A percentile compares a stretch with the other conserved stretches of the same genome.
Conservation (phyloP, 2,797 vertebrate species). For the Gambelia wislizenii region DNA sequence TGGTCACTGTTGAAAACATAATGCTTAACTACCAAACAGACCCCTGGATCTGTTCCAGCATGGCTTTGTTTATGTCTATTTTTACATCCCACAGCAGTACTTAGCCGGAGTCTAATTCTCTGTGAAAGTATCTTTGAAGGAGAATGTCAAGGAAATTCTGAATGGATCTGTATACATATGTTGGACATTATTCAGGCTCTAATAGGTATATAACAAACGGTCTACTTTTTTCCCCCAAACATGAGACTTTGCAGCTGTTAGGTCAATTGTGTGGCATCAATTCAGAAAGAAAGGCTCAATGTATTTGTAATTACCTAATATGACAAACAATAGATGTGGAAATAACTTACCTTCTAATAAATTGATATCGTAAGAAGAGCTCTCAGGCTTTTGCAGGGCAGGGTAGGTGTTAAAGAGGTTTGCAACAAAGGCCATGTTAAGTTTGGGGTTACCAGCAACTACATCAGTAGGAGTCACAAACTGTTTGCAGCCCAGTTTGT, state of each 20-base stretch:
- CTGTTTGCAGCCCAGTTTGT: slow-evolving; percentile 92
- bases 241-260: neutral
- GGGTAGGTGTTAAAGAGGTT: slow-evolving; percentile 95
- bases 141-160: neutral
- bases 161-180: neutral
- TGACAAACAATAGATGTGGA: slow-evolving; percentile 33
- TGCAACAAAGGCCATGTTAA: slow-evolving; percentile 96
- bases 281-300: slow-evolving; percentile 5
- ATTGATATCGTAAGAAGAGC: slow-evolving; percentile 80
- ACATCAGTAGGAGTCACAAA: slow-evolving; percentile 94
- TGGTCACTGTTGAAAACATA: neutral
- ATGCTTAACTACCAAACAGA: neutral
- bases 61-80: neutral
- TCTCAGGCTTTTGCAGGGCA: slow-evolving; percentile 78
- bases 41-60: neutral
- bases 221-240: no score
- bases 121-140: neutral
- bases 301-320: slow-evolving; percentile 27
- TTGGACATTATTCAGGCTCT: neutral
- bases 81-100: neutral
- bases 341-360: slow-evolving; percentile 87
- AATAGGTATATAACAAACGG: neutral
- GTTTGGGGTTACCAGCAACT: slow-evolving; percentile 93
- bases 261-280: slow-evolving; percentile 18
- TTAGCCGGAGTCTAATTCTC: neutral